Conservation (phyloP, 2,113 vertebrate species). For the Vidua chalybeata region DNA sequence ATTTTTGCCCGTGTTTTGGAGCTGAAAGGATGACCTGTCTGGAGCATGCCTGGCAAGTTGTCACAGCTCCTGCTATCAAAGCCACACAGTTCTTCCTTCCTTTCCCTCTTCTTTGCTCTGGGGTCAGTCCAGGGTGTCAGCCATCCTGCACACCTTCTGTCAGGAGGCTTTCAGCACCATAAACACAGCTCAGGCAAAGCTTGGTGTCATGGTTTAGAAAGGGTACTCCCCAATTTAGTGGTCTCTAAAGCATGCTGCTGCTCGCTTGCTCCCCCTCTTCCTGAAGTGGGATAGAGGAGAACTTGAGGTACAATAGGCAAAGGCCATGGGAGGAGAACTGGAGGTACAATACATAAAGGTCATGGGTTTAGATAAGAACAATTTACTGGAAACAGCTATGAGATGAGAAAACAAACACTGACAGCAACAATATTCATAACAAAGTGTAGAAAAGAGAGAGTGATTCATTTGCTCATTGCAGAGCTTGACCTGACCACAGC, state of each 20-base stretch:
- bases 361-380: not conserved
- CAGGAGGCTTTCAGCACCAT: not conserved
- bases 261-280: rapidly evolving
- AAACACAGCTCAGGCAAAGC: not conserved
- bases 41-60: not conserved
- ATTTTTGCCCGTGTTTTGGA: not conserved
- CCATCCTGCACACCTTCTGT: not conserved
- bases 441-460: not conserved
- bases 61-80: not conserved
- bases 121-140: rapidly evolving
- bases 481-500: not conserved
- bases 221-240: not conserved
- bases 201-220: not conserved
- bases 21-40: not conserved
- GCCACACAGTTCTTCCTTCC: not conserved
- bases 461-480: not conserved
- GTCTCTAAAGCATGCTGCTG: not conserved
- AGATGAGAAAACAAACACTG: not conserved
- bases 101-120: not conserved
- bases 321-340: not conserved
- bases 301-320: not conserved
- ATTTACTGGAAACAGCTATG: not conserved
- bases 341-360: not conserved
- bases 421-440: not conserved
- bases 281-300: not conserved